A percentile compares a stretch with the other conserved stretches of the same genome.
These are phyloP conservation scores for Tipula helvola DNA, from an alignment of 2,888 invertebrate genomes.

Conservation along the genomic window DNA sequence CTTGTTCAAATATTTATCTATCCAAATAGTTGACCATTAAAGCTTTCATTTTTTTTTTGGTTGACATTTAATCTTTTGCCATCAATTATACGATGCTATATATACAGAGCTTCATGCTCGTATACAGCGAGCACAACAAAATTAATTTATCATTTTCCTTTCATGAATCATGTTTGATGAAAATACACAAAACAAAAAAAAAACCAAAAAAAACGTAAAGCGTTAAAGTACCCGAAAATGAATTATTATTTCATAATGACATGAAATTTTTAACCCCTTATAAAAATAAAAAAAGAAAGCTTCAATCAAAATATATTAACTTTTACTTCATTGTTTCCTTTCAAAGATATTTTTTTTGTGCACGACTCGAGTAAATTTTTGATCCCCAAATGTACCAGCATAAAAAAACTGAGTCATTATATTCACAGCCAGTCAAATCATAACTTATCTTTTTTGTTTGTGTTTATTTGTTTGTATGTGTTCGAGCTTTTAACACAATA, in stretches of 20 bases:
- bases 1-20: not conserved
- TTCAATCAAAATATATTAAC: slow-evolving; percentile 4
- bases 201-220: not conserved
- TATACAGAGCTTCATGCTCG: not conserved
- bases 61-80: not conserved
- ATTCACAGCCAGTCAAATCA: not conserved
- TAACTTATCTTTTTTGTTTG: not conserved
- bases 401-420: not conserved
- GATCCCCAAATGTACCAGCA: not conserved
- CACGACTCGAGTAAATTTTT: not conserved
- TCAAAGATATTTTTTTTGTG: not conserved
- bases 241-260: slow-evolving; percentile 4
- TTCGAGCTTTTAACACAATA: not conserved
- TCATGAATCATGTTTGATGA: not conserved
- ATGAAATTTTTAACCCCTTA: not conserved
- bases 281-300: not conserved
- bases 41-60: not conserved
- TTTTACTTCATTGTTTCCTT: not conserved
- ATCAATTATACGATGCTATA: not conserved
- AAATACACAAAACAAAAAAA: not conserved
- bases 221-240: not conserved
- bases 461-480: not conserved
- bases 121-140: not conserved
- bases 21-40: not conserved
- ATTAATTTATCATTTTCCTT: not conserved